These are phyloP conservation scores for Caiman crocodilus DNA, from an alignment of 2,797 vertebrate genomes.

Conservation along the genomic window DNA sequence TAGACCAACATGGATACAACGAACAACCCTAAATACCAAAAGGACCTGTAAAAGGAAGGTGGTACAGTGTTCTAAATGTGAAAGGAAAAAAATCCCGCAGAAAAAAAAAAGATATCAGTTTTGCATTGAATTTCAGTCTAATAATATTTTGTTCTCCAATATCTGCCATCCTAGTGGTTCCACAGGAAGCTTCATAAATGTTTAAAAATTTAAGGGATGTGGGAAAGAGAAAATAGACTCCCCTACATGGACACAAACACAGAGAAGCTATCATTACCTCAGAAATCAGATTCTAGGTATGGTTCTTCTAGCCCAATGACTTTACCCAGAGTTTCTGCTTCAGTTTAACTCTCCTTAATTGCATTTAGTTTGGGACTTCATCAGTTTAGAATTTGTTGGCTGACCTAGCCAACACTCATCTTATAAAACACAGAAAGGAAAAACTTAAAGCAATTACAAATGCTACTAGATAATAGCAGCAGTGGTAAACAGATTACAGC, in stretches of 20 bases:
- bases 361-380: constrained; percentile 41
- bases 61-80: not conserved
- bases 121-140: constrained; percentile 49
- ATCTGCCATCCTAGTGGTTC: not conserved
- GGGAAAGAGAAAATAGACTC: not conserved
- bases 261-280: constrained; percentile 26
- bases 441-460: constrained; percentile 42
- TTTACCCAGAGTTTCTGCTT: constrained; percentile 60
- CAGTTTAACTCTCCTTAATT: constrained; percentile 50
- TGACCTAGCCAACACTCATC: constrained; percentile 17
- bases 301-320: constrained; percentile 43
- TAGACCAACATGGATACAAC: no score
- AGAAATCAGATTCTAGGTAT: constrained; percentile 29
- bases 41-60: no score
- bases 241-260: not conserved
- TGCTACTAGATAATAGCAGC: constrained; percentile 4
- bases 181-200: constrained; percentile 2
- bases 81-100: constrained; percentile 32
- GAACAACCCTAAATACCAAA: no score
- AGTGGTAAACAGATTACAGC: constrained; percentile 29
- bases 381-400: constrained; percentile 40
- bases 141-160: constrained; percentile 37
- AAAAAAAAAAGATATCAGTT: constrained; percentile 39
- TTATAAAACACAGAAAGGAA: constrained; percentile 30
- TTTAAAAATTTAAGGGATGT: constrained; percentile 15